phyloP scores from a whole-genome alignment of 35 echinoderm and acorn worm genomes.

The Apostichopus japonicus region DNA sequence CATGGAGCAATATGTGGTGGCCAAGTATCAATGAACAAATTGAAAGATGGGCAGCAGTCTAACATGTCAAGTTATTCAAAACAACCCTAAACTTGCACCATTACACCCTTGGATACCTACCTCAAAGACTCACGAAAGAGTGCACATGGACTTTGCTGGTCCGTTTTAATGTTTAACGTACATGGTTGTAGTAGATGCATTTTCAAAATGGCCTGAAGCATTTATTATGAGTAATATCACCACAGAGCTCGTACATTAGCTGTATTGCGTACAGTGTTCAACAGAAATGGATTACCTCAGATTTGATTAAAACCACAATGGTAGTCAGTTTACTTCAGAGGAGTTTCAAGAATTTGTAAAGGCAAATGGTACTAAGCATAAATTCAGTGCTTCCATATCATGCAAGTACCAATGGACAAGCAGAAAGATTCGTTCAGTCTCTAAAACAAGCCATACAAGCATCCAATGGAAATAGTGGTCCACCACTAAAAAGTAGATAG shows the following conservation, averaged over 20 bases:
- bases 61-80: constrained; percentile 67
- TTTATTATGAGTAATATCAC: constrained; percentile 59
- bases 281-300: constrained; percentile 52
- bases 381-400: constrained; percentile 24
- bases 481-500: no score
- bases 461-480: no score
- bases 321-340: constrained; percentile 61
- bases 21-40: constrained; percentile 67
- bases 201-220: constrained; percentile 64
- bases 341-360: constrained; percentile 65
- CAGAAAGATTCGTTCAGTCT: constrained; percentile 52
- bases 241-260: constrained; percentile 49
- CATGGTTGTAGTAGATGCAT: constrained; percentile 62
- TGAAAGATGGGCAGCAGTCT: constrained; percentile 50
- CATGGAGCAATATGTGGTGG: constrained; percentile 64
- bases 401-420: constrained; percentile 60
- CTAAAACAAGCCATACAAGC: constrained; percentile 48
- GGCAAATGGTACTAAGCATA: constrained; percentile 62
- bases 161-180: constrained; percentile 63
- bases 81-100: constrained; percentile 49
- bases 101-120: constrained; percentile 76
- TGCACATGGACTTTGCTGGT: constrained; percentile 72
- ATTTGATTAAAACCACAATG: constrained; percentile 57
- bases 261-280: constrained; percentile 31
- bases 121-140: constrained; percentile 25